A percentile compares a stretch with the other conserved stretches of the same genome.
These are phyloP conservation scores for Lamellibrachia columna DNA, from an alignment of 2,888 invertebrate genomes.

Conservation along the genomic window DNA sequence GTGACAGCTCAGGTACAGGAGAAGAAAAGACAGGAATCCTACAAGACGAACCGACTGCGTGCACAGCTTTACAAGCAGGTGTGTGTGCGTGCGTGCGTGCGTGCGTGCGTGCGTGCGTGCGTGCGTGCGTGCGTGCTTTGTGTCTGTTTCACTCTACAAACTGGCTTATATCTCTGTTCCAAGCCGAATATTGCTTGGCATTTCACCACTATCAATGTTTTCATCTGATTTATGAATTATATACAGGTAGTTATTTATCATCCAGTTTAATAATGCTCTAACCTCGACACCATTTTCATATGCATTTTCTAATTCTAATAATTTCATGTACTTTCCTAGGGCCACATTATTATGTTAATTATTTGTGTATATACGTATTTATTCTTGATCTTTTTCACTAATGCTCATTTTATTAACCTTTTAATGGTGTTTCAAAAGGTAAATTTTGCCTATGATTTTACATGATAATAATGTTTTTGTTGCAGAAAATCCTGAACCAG, in stretches of 20 bases:
- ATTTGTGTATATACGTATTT: no score
- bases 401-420: no score
- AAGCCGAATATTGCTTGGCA: not conserved
- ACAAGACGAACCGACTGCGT: constrained; percentile 54
- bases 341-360: no score
- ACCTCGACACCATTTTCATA: no score
- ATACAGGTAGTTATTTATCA: no score
- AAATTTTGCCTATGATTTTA: not conserved
- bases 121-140: not conserved
- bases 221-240: no score
- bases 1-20: constrained; percentile 49
- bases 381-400: no score
- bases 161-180: not conserved
- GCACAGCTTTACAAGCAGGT: constrained; percentile 60
- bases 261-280: no score
- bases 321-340: no score
- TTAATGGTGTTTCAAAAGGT: no score
- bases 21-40: constrained; percentile 48
- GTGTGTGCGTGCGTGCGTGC: constrained; percentile 39
- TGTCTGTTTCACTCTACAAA: not conserved
- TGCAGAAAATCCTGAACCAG: not conserved
- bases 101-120: not conserved
- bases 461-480: not conserved
- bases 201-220: no score
- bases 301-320: no score